Evolutionary conservation across 2,113 vertebrate genomes (phyloP), one percentile per base, ranked within the genome.

Genomic region (Manacus vitellinus): DNA sequence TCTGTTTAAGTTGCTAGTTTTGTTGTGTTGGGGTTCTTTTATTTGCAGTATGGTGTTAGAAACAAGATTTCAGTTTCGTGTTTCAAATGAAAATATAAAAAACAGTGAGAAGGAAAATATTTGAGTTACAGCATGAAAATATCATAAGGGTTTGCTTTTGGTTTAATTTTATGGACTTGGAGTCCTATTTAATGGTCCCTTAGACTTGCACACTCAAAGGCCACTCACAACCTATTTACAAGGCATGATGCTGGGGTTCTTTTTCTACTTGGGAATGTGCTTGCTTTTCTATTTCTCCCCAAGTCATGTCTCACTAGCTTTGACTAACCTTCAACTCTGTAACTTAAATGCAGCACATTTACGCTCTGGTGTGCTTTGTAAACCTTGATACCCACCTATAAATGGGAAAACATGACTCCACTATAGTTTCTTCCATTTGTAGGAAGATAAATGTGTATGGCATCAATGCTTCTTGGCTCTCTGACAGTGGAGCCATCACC

Each of bases 391-490:
- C 6, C 31, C 47, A 58, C 61, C 70, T 92, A 61, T 21, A 92
- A 84, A 93, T 28, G 58, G 56, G 39, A 86, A 93, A 94, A 89
- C 91, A 82, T 70, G 89, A 85, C 44, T 95, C 44, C 54, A 44
- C 39, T 66, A 61, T 74, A 93, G 75, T 58, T 93, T 75, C 51
- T 86, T 90, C 75, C 39, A 72, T 84, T 88, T 94, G 85, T 49
- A 72, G 86, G 58, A 81, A 83, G 90, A 96, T 72, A 89, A 93
- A 94, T 91, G 84, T 27, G 27, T 39, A 84, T 41, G 44, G 52
- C 52, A 90, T 67, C 65, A n/a, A 71, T 86, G 76, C 11, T 90
- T 93, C 85, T 88, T 63, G 51, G 58, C 14, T 62, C 27, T 83
- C 74, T 88, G 93, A 70, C 85, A 85, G 85, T 54, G 85, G 31